Percentiles rank a stretch among this genome's conserved stretches.
phyloP scores from a whole-genome alignment of 2,888 invertebrate genomes.

The Drosophila glabriapex region DNA sequence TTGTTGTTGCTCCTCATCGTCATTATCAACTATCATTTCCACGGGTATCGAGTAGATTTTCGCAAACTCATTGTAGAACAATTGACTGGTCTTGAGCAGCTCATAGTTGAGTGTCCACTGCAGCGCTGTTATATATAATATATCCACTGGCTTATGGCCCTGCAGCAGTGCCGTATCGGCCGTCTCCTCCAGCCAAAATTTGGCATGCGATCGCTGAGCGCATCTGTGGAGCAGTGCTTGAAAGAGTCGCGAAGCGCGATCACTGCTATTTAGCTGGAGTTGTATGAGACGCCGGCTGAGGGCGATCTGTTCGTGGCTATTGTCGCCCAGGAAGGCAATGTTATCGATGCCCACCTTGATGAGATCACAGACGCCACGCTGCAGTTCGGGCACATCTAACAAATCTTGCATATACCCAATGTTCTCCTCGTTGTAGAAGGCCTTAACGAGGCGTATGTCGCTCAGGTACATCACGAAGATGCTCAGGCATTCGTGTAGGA shows the following conservation, averaged over 20 bases:
- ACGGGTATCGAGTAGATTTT: constrained; percentile 79
- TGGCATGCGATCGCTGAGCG: constrained; percentile 36
- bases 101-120: constrained; percentile 85
- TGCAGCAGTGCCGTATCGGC: constrained; percentile 24
- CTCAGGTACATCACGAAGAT: constrained; percentile 84
- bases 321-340: constrained; percentile 82
- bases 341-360: constrained; percentile 85
- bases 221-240: constrained; percentile 70
- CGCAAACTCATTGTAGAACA: constrained; percentile 82
- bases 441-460: constrained; percentile 83
- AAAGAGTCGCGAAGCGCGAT: constrained; percentile 74
- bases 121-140: constrained; percentile 80
- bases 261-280: constrained; percentile 81
- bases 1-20: constrained; percentile 28
- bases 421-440: constrained; percentile 84
- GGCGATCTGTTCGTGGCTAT: constrained; percentile 73
- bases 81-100: constrained; percentile 81
- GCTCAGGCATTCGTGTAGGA: constrained; percentile 82
- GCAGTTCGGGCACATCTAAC: constrained; percentile 78
- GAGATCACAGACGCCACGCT: constrained; percentile 83
- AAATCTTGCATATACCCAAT: constrained; percentile 83
- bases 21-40: constrained; percentile 62
- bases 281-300: constrained; percentile 80
- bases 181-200: constrained; percentile 68
- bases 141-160: constrained; percentile 75